A percentile compares a stretch with the other conserved stretches of the same genome.
These are phyloP conservation scores for Periphyllus acericola DNA, from an alignment of 2,888 invertebrate species.

Conservation along the genomic window DNA sequence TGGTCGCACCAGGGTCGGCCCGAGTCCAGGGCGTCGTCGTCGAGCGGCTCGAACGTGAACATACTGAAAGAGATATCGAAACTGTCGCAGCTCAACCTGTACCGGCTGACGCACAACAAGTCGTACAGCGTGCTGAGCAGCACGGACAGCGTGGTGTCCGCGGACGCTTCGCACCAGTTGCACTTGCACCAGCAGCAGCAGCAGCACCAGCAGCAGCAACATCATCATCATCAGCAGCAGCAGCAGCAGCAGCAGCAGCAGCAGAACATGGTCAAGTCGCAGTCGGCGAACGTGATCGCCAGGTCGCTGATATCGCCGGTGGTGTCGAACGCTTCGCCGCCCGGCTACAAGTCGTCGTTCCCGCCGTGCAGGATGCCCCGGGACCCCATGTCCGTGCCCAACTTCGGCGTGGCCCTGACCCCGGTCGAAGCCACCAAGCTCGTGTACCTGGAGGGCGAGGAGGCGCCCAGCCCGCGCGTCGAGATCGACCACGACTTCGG, in stretches of 20 bases:
- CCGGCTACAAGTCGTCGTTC: conserved; percentile 41
- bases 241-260: conserved; percentile 71
- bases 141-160: conserved; percentile 64
- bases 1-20: conserved; percentile 66
- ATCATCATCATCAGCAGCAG: conserved; percentile 65
- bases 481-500: conserved; percentile 67
- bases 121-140: conserved; percentile 75
- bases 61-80: conserved; percentile 77
- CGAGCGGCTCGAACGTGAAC: conserved; percentile 64
- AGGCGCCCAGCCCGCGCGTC: conserved; percentile 68
- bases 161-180: neutral
- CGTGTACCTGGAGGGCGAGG: conserved; percentile 78
- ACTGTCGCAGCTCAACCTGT: conserved; percentile 77
- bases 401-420: conserved; percentile 68
- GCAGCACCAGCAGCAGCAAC: conserved; percentile 71
- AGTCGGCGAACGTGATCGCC: conserved; percentile 68
- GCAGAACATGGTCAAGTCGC: conserved; percentile 69
- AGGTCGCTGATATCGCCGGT: conserved; percentile 67
- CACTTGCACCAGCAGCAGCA: neutral
- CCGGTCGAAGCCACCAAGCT: conserved; percentile 76
- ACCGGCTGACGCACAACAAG: conserved; percentile 72
- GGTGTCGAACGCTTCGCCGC: conserved; percentile 43
- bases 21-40: conserved; percentile 66
- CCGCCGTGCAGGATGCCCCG: conserved; percentile 25
- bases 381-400: conserved; percentile 43